These are phyloP conservation scores for Drosophila mayaguana DNA, from an alignment of 2,888 invertebrate genomes.

Conservation along the genomic window DNA sequence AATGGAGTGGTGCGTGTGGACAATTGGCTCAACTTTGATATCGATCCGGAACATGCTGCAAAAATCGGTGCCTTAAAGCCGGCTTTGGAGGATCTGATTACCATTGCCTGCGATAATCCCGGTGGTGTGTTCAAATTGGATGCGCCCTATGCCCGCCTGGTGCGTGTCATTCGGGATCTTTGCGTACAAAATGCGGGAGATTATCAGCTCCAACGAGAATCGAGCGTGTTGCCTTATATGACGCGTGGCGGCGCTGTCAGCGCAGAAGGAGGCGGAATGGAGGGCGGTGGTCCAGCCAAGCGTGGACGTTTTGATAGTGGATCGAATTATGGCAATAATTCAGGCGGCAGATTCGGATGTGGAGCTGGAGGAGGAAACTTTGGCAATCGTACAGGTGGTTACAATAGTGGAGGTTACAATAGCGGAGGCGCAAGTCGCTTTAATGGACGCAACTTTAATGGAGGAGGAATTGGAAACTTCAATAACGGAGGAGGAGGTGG, in stretches of 20 bases:
- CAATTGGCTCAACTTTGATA: constrained; percentile 96
- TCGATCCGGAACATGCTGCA: constrained; percentile 92
- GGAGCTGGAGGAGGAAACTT: constrained; percentile 3
- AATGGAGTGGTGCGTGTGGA: constrained; percentile 93
- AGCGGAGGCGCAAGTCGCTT: background rate
- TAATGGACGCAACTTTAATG: background rate
- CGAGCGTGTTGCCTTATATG: constrained; percentile 82
- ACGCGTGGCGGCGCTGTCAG: constrained; percentile 54
- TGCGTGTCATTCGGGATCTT: constrained; percentile 90
- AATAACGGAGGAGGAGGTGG: constrained; percentile 3
- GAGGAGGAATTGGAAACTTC: background rate
- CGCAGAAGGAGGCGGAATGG: constrained; percentile 27
- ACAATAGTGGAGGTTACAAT: constrained; percentile 4
- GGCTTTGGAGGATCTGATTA: constrained; percentile 93
- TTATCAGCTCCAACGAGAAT: constrained; percentile 87
- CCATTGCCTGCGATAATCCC: constrained; percentile 92
- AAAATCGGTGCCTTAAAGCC: constrained; percentile 94
- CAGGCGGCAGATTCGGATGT: constrained; percentile 25
- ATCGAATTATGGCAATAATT: constrained; percentile 22
- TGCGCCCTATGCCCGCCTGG: constrained; percentile 85
- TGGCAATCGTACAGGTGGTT: constrained; percentile 4
- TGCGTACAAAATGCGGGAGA: constrained; percentile 93
- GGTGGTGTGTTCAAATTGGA: constrained; percentile 88
- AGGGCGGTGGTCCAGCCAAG: constrained; percentile 54
- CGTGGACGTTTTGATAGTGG: constrained; percentile 63